Evolutionary conservation across 2,888 invertebrate genomes (phyloP).

Genomic region (Fabriciana adippe): DNA sequence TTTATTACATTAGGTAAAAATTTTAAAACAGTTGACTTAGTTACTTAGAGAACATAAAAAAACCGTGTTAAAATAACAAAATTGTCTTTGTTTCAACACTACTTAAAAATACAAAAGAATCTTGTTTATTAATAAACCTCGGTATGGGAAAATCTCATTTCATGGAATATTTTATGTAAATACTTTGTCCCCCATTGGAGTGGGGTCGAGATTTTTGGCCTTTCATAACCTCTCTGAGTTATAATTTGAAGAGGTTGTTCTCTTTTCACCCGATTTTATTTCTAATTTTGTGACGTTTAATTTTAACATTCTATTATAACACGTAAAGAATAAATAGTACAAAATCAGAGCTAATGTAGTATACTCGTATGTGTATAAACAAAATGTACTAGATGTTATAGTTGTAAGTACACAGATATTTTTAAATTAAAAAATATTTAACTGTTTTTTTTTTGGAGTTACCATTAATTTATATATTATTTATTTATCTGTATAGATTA

Average conservation of each 20-base stretch:
- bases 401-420: no score
- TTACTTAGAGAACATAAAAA: no score
- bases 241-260: slow-evolving; percentile 17
- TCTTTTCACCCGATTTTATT: slow-evolving; percentile 14
- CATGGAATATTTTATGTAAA: slow-evolving; percentile 29
- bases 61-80: neutral
- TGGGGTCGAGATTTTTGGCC: slow-evolving; percentile 18
- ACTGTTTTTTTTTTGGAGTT: no score
- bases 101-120: neutral
- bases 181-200: slow-evolving; percentile 21
- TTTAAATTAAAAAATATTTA: no score
- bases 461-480: no score
- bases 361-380: no score
- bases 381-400: no score
- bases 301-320: slow-evolving; percentile 10
- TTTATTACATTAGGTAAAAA: no score
- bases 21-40: no score
- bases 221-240: slow-evolving; percentile 23
- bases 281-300: slow-evolving; percentile 9
- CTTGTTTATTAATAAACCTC: slow-evolving; percentile 23
- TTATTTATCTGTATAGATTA: no score
- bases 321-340: neutral
- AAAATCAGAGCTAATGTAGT: no score
- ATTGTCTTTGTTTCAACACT: neutral
- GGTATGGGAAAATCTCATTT: slow-evolving; percentile 18